Evolutionary conservation across 2,888 invertebrate species (phyloP).

Genomic region (Volucella inflata): DNA sequence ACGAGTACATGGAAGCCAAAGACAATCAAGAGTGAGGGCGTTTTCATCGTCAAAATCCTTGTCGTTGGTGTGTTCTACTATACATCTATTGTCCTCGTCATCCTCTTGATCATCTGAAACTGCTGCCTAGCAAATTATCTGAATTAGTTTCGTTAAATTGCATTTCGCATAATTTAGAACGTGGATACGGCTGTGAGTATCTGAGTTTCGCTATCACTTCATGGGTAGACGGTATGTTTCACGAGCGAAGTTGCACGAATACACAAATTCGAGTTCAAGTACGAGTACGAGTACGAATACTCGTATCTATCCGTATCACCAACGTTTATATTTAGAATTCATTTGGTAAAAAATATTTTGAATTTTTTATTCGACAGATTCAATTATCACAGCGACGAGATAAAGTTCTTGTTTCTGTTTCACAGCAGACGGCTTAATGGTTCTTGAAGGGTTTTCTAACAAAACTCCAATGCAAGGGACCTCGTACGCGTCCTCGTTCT

Average conservation of each 20-base stretch:
- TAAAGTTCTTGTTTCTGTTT: constrained; percentile 13
- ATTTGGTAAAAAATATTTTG: constrained; percentile 22
- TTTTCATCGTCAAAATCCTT: background rate
- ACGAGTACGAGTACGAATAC: no score
- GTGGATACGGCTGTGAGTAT: background rate
- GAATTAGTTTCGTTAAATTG: constrained; percentile 59
- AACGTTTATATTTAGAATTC: constrained; percentile 18
- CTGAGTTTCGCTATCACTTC: background rate
- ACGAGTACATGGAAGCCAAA: background rate
- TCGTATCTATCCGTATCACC: no score
- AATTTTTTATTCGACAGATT: constrained; percentile 26
- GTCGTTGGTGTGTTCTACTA: background rate
- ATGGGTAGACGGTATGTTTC: no score
- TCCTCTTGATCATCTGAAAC: background rate
- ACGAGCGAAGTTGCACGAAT: no score
- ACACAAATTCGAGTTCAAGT: no score
- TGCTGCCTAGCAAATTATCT: constrained; percentile 30
- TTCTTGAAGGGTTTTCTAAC: background rate
- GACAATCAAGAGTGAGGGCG: constrained; percentile 8
- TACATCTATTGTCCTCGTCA: background rate
- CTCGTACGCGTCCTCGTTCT: no score
- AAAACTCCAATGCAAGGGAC: no score
- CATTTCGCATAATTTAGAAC: constrained; percentile 55
- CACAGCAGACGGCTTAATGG: constrained; percentile 10
- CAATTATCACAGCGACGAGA: constrained; percentile 10